Percentiles rank a stretch among this genome's conserved stretches.
These are phyloP conservation scores for Babylonia areolata DNA, from an alignment of 1,140 invertebrate genomes.

Conservation along the genomic window DNA sequence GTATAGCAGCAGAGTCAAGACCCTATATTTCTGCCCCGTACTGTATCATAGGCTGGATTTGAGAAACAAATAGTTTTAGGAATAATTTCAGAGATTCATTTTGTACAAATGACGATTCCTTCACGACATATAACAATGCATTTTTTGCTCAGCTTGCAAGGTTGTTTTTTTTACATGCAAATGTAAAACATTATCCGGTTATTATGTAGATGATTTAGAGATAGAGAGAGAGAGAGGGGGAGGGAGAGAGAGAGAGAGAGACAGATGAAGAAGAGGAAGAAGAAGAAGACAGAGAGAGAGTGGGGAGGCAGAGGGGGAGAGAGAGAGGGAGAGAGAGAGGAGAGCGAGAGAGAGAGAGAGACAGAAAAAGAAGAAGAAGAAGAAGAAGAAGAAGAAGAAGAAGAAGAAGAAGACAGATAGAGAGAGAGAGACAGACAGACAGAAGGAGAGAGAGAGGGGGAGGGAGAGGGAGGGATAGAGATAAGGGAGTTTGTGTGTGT, in stretches of 20 bases:
- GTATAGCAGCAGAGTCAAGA: too few species aligned
- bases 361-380: too few species aligned
- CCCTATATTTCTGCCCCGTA: too few species aligned
- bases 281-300: not conserved
- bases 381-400: not conserved
- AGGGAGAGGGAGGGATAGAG: not conserved
- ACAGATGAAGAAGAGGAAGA: not conserved
- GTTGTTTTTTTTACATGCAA: too few species aligned
- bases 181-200: too few species aligned
- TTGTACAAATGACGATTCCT: not conserved
- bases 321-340: too few species aligned
- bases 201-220: not conserved
- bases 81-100: not conserved
- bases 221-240: conserved; percentile 6
- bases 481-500: too few species aligned
- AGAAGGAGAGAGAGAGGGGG: not conserved
- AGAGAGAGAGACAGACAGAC: not conserved
- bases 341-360: too few species aligned
- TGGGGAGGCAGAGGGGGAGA: not conserved
- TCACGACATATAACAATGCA: too few species aligned
- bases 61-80: not conserved
- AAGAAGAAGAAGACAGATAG: not conserved
- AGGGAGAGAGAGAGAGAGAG: conserved; percentile 5
- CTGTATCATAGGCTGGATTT: too few species aligned
- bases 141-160: too few species aligned